Evolutionary conservation across 2,888 invertebrate species (phyloP), one percentile per base, ranked within the genome.

Genomic region (Polymixis flavicincta): DNA sequence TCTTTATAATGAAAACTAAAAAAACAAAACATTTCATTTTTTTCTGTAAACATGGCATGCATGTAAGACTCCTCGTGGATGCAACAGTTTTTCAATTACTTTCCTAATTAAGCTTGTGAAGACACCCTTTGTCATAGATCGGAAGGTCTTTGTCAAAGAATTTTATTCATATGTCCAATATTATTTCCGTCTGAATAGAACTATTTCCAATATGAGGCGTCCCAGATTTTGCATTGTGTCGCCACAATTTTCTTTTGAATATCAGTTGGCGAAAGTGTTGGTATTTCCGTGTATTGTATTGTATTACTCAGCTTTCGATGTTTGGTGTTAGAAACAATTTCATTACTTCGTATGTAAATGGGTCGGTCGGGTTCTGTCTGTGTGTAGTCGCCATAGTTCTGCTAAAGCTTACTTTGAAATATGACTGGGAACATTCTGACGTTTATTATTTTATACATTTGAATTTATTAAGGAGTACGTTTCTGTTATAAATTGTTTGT

Each of bases 121-220:
- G 76, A 82, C 85, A 87, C 84, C 85, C 64, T 90, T 88, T 85
- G 82, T 83, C 86, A 91, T 85, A 85, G 88, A 90, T 88, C 82
- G 84, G 81, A 85, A 82, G 83, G 76, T 88, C 88, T 92, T 92
- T 93, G 92, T 93, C 90, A 92, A 89, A 90, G 90, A 94, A 92
- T 93, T 92, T 92, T 91, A 93, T 94, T 94, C 92, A 92, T 92
- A 93, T 91, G 92, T 92, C 91, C 92, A 90, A 94, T 92, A 94
- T 93, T 93, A 92, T 92, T 94, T 94, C 93, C 94, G 89, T 84
- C 80, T 92, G 91, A 92, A 92, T 93, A 91, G 92, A 93, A 92
- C 94, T 93, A 94, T 95, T 94, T 95, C 90, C 94, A 95, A 95
- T 95, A 95, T 93, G 92, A 90, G 90, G 87, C 86, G 87, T 83